Percentiles rank a stretch among this genome's conserved stretches.
phyloP scores from a whole-genome alignment of 2,888 invertebrate genomes.

The Nephrotoma guestfalica region DNA sequence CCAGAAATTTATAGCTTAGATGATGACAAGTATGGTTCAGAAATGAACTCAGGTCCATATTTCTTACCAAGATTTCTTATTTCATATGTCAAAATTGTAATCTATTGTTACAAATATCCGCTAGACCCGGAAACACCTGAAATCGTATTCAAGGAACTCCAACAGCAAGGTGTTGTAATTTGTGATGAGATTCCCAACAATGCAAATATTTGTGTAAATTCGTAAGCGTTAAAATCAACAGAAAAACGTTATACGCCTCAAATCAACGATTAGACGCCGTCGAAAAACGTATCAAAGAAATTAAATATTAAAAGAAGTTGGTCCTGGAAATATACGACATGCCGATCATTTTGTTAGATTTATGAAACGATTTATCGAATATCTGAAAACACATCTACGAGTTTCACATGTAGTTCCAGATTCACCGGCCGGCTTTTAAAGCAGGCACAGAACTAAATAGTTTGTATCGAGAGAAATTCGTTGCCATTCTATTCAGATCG shows the following conservation, averaged over 20 bases:
- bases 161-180: conserved; percentile 80
- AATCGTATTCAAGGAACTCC: conserved; percentile 89
- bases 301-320: conserved; percentile 83
- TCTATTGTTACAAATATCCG: conserved; percentile 98
- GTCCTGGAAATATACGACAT: conserved; percentile 94
- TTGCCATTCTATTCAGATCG: conserved; percentile 90
- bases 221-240: conserved; percentile 93
- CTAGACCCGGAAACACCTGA: conserved; percentile 99
- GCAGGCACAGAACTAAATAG: conserved; percentile 80
- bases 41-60: conserved; percentile 93
- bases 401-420: conserved; percentile 96
- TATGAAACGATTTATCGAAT: conserved; percentile 85
- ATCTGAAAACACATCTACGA: conserved; percentile 82
- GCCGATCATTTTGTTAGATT: conserved; percentile 95
- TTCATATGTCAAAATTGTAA: conserved; percentile 81
- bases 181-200: conserved; percentile 99
- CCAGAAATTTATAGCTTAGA: conserved; percentile 90
- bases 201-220: conserved; percentile 98
- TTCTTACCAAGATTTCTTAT: conserved; percentile 87
- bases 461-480: conserved; percentile 95
- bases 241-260: conserved; percentile 51
- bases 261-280: conserved; percentile 31
- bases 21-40: conserved; percentile 72
- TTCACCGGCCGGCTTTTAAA: conserved; percentile 86
- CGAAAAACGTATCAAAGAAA: conserved; percentile 63